Base-by-base conservation (phyloP, 1,140 invertebrate species). In the Achroia grisella region DNA sequence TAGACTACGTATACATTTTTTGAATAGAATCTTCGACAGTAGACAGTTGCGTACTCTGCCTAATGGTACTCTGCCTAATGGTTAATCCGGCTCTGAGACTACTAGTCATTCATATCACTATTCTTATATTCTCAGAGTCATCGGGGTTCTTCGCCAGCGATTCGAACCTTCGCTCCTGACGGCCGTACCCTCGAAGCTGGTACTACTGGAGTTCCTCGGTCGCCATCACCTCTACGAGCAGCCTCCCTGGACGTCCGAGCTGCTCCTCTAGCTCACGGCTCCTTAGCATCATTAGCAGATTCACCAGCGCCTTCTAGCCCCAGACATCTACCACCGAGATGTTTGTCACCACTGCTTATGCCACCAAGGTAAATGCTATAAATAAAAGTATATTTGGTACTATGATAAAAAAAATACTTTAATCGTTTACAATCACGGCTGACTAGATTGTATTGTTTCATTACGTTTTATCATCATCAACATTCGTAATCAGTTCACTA, bases 111-210 rank as follows among this genome's bases (percentile, higher is more conserved):
- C 6, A 23, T 3, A 23, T 3, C 17, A 10, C n/a, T 31, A 31
- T 9, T 6, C 12, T 8, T 47, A 35, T 35, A 34, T 29, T 43
- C 74, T 9, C 75, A 90, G 84, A 89, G 89, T 55, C 91, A 92
- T 58, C 89, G 92, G n/a, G 91, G 92, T 1, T 92, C 92, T 0
- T 93, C 93, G 0, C 92, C 93, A 0, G 92, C 93, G 54, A 94
- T 94, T 44, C 87, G 92, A 48, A 91, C 92, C 0, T 93, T 92
- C 50, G 91, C 90, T 13, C 92, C 92, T 0, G 92, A 93, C 59
- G 92, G 92, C 6, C 88, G 91, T 10, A 71, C 90, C 86, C 56
- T 93, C 84, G 57, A 90, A 88, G 52, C 92, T 78, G 61, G 89
- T 79, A 39, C 90, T 81, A 52, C 89, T 33, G 77, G 91, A 15